Conservation (phyloP, 2,113 vertebrate species). For the Albula glossodonta region DNA sequence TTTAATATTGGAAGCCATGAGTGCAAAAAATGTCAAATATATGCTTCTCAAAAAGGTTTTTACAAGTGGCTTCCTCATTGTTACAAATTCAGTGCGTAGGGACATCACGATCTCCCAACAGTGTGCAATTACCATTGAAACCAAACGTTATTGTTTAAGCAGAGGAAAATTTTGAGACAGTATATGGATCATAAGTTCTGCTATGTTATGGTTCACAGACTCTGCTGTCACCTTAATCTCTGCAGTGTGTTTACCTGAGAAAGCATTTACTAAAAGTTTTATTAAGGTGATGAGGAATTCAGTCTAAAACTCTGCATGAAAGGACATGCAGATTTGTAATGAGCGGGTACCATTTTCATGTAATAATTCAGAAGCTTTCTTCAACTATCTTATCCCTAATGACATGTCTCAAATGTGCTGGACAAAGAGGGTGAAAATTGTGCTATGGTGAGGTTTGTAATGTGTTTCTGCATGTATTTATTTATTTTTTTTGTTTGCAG, state of each 20-base stretch:
- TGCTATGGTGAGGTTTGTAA: not conserved
- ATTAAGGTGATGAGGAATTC: too few relatives aligned
- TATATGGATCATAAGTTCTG: not conserved
- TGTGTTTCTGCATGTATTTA: not conserved
- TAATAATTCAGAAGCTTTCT: not conserved
- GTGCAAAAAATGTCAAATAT: too few relatives aligned
- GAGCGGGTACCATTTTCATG: not conserved
- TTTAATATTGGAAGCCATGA: too few relatives aligned
- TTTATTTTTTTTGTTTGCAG: slow-evolving; percentile 61
- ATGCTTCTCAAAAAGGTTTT: too few relatives aligned
- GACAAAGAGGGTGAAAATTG: not conserved
- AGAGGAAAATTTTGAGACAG: not conserved
- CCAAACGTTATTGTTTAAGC: not conserved
- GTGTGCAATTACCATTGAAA: not conserved
- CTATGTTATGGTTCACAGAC: too few relatives aligned
- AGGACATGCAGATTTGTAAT: not conserved
- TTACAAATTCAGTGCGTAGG: too few relatives aligned
- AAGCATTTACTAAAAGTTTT: too few relatives aligned
- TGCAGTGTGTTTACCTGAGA: too few relatives aligned
- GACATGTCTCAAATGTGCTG: not conserved
- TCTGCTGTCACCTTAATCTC: too few relatives aligned
- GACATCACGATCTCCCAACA: too few relatives aligned
- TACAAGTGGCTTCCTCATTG: too few relatives aligned
- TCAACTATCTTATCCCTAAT: not conserved
- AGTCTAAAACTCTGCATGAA: too few relatives aligned